Evolutionary conservation across 2,113 vertebrate species (phyloP).

Genomic region (Panthera leo): DNA sequence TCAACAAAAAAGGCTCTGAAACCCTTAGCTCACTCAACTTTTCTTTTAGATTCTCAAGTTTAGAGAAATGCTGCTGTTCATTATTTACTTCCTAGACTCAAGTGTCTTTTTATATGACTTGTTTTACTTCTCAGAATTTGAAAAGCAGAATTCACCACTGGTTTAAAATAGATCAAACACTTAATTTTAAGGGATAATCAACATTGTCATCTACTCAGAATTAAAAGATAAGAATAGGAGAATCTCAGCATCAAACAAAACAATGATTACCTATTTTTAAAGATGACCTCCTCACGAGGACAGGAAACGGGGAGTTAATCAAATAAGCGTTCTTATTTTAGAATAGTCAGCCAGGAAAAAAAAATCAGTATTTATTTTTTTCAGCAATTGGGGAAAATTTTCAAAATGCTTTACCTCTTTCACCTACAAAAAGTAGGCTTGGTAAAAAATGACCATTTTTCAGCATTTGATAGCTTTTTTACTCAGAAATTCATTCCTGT

Average conservation of each 20-base stretch:
- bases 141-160: not conserved
- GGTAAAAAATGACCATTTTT: not conserved
- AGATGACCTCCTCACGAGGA: not conserved
- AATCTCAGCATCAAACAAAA: not conserved
- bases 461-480: not conserved
- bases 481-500: not conserved
- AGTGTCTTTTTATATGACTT: not conserved
- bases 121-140: conserved; percentile 16
- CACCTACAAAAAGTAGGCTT: not conserved
- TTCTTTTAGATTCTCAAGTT: not conserved
- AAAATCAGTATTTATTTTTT: not conserved
- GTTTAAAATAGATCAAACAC: not conserved
- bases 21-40: not conserved
- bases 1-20: not conserved
- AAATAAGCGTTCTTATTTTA: not conserved
- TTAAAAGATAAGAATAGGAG: not conserved
- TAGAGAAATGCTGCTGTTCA: not conserved
- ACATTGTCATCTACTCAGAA: not conserved
- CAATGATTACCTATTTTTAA: not conserved
- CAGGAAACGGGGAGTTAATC: not conserved
- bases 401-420: not conserved
- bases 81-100: not conserved
- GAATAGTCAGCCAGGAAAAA: not conserved
- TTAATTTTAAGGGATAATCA: not conserved
- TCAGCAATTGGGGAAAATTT: not conserved